phyloP scores from a whole-genome alignment of 2,888 invertebrate species.

The Hofmannophila pseudospretella region DNA sequence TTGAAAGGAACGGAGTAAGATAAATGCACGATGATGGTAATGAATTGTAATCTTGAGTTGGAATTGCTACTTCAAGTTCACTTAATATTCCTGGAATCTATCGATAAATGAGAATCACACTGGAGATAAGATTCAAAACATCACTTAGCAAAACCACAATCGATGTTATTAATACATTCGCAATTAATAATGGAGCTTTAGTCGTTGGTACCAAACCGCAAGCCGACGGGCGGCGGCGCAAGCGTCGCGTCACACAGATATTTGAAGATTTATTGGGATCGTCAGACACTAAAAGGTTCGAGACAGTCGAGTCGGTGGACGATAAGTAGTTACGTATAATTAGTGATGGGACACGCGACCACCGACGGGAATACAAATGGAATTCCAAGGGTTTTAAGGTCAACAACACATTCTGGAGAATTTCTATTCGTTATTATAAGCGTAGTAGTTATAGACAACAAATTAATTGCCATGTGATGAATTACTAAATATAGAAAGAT shows the following conservation, averaged over 20 bases:
- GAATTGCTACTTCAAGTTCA: background rate
- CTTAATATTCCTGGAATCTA: conserved; percentile 1
- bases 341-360: conserved; percentile 67
- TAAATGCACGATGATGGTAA: background rate
- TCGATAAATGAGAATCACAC: conserved; percentile 7
- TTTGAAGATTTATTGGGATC: conserved; percentile 65
- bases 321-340: conserved; percentile 66
- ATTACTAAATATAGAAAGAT: background rate
- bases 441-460: too few species aligned
- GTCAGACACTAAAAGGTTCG: conserved; percentile 68
- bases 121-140: background rate
- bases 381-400: conserved; percentile 5
- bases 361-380: conserved; percentile 35
- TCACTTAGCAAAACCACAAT: conserved; percentile 24
- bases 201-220: conserved; percentile 23
- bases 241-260: conserved; percentile 44
- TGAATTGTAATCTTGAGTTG: background rate
- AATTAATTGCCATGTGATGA: background rate
- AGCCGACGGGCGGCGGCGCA: conserved; percentile 10
- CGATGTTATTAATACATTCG: conserved; percentile 48
- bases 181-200: conserved; percentile 50
- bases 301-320: conserved; percentile 44
- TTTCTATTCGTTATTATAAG: too few species aligned
- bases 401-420: too few species aligned
- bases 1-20: background rate